Percentiles rank a stretch among this genome's conserved stretches.
These are phyloP conservation scores for Lophius piscatorius DNA, from an alignment of 2,113 vertebrate species.

Conservation along the genomic window DNA sequence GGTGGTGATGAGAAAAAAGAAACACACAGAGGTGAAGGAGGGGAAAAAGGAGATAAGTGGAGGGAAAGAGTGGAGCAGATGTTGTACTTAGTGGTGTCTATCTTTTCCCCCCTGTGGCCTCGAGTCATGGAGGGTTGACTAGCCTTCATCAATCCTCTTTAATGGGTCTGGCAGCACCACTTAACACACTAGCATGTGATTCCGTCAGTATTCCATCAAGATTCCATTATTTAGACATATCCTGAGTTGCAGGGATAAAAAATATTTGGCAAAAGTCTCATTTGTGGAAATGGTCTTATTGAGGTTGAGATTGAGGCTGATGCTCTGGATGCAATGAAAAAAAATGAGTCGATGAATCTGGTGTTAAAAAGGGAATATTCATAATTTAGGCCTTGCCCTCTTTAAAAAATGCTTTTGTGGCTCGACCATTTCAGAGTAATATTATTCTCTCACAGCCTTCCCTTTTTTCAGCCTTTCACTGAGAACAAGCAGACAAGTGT, in stretches of 20 bases:
- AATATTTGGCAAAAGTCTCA: slow-evolving; percentile 15
- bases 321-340: neutral
- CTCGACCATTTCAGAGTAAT: slow-evolving; percentile 15
- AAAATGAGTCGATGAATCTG: neutral
- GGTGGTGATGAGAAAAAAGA: slow-evolving; percentile 16
- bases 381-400: neutral
- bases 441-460: slow-evolving; percentile 6
- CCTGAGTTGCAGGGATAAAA: slow-evolving; percentile 28
- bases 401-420: slow-evolving; percentile 5
- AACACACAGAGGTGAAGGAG: neutral
- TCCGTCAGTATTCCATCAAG: slow-evolving; percentile 63
- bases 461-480: slow-evolving; percentile 21
- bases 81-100: slow-evolving; percentile 34
- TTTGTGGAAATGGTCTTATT: too few species aligned
- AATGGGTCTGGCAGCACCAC: slow-evolving; percentile 66
- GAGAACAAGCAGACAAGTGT: slow-evolving; percentile 4
- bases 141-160: slow-evolving; percentile 73
- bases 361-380: neutral
- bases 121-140: slow-evolving; percentile 63
- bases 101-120: slow-evolving; percentile 52
- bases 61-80: slow-evolving; percentile 38
- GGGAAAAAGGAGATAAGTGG: neutral
- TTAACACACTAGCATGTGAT: slow-evolving; percentile 62
- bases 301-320: neutral
- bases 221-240: slow-evolving; percentile 50